These are phyloP conservation scores for Trachops cirrhosus DNA, from an alignment of 2,797 vertebrate species.

Conservation along the genomic window DNA sequence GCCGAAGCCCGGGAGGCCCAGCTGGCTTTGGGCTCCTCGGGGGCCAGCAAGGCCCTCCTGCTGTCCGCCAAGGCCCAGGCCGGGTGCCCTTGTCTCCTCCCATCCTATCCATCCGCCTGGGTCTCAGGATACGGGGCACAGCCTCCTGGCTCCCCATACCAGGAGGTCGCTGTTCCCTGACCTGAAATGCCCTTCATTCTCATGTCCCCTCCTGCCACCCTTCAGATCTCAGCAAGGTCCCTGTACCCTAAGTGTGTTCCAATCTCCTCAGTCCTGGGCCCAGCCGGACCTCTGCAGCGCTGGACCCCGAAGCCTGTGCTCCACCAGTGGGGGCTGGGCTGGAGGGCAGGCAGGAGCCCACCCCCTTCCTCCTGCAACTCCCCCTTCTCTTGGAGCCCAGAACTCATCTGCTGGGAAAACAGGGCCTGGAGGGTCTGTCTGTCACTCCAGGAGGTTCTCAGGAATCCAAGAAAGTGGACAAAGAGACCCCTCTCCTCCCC, in stretches of 20 bases:
- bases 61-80: fast-evolving
- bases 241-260: fast-evolving
- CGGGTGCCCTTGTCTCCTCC: fast-evolving
- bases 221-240: not conserved
- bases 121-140: not conserved
- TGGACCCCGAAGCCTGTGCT: fast-evolving
- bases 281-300: fast-evolving
- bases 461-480: not conserved
- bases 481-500: not conserved
- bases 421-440: not conserved
- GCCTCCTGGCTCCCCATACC: not conserved
- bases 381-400: not conserved
- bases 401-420: not conserved
- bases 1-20: not conserved
- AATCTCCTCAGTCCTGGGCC: fast-evolving
- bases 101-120: not conserved
- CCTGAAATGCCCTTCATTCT: not conserved
- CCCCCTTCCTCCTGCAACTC: not conserved
- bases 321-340: fast-evolving
- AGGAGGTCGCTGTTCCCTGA: fast-evolving
- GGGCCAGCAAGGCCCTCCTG: not conserved
- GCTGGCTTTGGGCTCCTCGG: not conserved
- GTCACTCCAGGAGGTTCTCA: not conserved
- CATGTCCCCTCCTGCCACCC: not conserved
- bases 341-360: not conserved